A percentile compares a stretch with the other conserved stretches of the same genome.
These are phyloP conservation scores for Squalus acanthias DNA, from an alignment of 2,797 vertebrate genomes.

Conservation along the genomic window DNA sequence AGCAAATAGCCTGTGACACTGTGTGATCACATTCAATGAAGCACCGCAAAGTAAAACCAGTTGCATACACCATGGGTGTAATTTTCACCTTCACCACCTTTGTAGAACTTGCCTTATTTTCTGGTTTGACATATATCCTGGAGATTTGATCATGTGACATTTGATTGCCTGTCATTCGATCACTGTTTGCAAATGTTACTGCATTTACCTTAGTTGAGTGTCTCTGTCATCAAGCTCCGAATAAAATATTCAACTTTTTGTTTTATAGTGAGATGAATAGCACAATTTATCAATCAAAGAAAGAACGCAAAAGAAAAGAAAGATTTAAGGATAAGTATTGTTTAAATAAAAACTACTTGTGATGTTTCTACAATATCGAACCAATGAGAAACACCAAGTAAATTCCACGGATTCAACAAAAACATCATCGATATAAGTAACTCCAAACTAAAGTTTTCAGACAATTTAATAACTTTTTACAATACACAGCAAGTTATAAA, in stretches of 20 bases:
- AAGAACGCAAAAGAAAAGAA: background rate
- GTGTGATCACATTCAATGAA: background rate
- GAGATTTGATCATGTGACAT: background rate
- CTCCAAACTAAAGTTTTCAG: background rate
- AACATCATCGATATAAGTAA: no score
- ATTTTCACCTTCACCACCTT: background rate
- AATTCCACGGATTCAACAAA: background rate
- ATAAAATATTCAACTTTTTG: background rate
- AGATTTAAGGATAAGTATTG: background rate
- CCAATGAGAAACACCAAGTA: background rate
- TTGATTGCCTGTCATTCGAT: background rate
- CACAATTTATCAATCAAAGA: background rate
- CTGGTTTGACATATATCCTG: background rate
- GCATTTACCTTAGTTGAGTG: background rate
- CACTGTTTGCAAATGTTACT: background rate
- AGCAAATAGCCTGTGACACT: background rate
- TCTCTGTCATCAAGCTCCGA: background rate
- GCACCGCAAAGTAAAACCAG: background rate
- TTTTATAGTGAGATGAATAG: background rate
- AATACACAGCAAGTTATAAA: background rate
- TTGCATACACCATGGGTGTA: background rate
- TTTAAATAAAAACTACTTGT: background rate
- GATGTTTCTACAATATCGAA: background rate
- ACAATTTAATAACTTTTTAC: background rate
- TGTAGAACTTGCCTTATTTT: background rate